Conservation (phyloP, 2,888 invertebrate species). For the Drosophila sordidula region DNA sequence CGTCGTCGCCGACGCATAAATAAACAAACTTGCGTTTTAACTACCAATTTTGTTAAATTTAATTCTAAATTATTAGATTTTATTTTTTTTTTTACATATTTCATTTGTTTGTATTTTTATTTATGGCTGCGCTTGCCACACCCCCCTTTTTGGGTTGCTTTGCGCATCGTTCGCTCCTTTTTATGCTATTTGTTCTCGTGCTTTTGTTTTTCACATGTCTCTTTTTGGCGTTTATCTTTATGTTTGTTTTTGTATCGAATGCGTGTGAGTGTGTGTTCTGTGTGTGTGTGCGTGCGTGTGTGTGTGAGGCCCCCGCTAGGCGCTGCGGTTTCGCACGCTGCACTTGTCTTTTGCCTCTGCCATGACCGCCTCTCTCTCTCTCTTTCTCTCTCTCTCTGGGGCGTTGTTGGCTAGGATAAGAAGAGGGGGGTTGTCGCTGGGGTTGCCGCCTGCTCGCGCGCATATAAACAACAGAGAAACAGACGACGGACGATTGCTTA, state of each 20-base stretch:
- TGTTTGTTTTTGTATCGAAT: slow-evolving; percentile 71
- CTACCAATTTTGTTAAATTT: slow-evolving; percentile 21
- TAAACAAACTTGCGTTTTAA: slow-evolving; percentile 31
- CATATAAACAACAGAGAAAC: slow-evolving; percentile 48
- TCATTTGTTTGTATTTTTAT: slow-evolving; percentile 1
- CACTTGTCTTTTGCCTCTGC: slow-evolving; percentile 47
- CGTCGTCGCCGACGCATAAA: slow-evolving; percentile 30
- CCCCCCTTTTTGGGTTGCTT: slow-evolving; percentile 42
- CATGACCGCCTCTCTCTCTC: slow-evolving; percentile 11
- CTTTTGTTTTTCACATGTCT: slow-evolving; percentile 72
- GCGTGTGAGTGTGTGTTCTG: slow-evolving; percentile 21
- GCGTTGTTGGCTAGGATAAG: slow-evolving; percentile 1
- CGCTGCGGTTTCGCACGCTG: slow-evolving; percentile 60
- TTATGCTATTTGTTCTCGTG: slow-evolving; percentile 49
- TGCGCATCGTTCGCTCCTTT: slow-evolving; percentile 45
- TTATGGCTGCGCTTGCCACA: slow-evolving; percentile 39
- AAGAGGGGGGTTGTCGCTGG: slow-evolving; percentile 38
- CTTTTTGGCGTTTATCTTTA: slow-evolving; percentile 76
- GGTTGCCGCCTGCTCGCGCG: slow-evolving; percentile 42
- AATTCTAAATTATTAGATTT: slow-evolving; percentile 2
- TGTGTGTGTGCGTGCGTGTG: slow-evolving; percentile 11
- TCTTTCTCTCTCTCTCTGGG: slow-evolving; percentile 3
- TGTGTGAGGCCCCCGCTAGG: slow-evolving; percentile 47
- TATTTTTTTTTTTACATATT: background rate
- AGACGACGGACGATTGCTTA: slow-evolving; percentile 56